phyloP scores from a whole-genome alignment of 37 sponge, comb jelly and placozoan species.

The Haliclona indistincta region DNA sequence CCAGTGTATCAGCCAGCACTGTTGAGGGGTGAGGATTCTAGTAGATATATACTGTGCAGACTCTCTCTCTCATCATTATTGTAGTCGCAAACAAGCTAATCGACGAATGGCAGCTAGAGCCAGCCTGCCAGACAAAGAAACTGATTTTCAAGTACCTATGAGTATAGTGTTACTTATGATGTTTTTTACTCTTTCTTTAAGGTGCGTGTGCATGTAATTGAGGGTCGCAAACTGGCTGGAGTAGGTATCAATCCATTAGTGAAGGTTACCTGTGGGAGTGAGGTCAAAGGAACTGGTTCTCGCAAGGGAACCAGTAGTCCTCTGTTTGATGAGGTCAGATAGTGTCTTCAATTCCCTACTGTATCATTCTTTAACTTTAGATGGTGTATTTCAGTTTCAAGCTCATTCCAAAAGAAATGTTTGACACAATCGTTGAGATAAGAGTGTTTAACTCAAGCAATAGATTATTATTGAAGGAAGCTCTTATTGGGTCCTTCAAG shows the following conservation, averaged over 20 bases:
- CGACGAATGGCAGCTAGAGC: slow-evolving; percentile 33
- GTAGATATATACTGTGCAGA: too few species aligned
- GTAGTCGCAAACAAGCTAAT: slow-evolving; percentile 25
- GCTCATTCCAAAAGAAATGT: slow-evolving; percentile 77
- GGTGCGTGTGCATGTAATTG: slow-evolving; percentile 91
- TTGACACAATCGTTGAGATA: slow-evolving; percentile 79
- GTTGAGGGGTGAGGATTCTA: slow-evolving; percentile 33
- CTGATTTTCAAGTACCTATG: slow-evolving; percentile 81
- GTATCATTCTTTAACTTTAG: slow-evolving; percentile 25
- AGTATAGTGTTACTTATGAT: too few species aligned
- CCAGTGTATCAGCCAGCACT: background rate
- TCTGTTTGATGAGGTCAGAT: slow-evolving; percentile 83
- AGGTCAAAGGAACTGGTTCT: slow-evolving; percentile 72
- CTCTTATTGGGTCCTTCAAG: slow-evolving; percentile 98
- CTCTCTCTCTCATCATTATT: too few species aligned
- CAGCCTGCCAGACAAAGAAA: slow-evolving; percentile 86
- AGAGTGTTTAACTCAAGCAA: slow-evolving; percentile 87
- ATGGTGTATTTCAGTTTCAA: slow-evolving; percentile 87
- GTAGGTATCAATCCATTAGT: slow-evolving; percentile 81
- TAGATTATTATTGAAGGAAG: slow-evolving; percentile 77
- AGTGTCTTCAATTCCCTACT: background rate
- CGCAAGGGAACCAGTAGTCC: slow-evolving; percentile 93
- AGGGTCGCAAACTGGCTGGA: slow-evolving; percentile 90
- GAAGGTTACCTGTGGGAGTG: slow-evolving; percentile 77
- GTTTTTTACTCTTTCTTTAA: background rate